phyloP scores from a whole-genome alignment of 2,888 invertebrate species.

The Chorisops tibialis region DNA sequence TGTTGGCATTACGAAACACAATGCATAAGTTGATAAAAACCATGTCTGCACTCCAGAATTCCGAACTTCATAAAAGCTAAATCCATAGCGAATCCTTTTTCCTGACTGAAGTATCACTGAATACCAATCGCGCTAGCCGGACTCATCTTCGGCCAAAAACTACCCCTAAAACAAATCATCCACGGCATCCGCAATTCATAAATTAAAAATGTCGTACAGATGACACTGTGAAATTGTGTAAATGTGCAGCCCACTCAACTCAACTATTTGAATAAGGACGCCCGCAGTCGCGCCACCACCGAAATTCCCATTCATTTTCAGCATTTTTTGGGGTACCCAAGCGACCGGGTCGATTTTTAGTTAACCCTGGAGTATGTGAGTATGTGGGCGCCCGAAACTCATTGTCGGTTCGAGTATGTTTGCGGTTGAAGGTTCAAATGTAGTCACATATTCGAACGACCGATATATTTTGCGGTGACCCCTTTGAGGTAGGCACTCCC shows the following conservation, averaged over 20 bases:
- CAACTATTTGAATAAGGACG: slow-evolving; percentile 12
- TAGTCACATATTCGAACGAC: slow-evolving; percentile 11
- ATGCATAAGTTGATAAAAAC: too few relatives aligned
- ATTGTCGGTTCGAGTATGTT: slow-evolving; percentile 20
- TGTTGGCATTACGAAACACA: too few relatives aligned
- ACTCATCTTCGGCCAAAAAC: too few relatives aligned
- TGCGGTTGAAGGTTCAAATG: slow-evolving; percentile 24
- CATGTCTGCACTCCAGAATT: too few relatives aligned
- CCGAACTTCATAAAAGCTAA: too few relatives aligned
- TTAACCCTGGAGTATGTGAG: too few relatives aligned
- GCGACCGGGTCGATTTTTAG: too few relatives aligned
- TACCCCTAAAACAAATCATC: slow-evolving; percentile 18
- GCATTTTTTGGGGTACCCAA: too few relatives aligned
- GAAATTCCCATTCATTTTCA: background rate
- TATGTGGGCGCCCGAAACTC: slow-evolving; percentile 1
- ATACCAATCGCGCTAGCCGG: too few relatives aligned
- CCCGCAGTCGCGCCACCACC: background rate
- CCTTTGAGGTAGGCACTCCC: slow-evolving; percentile 12
- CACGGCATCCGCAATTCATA: slow-evolving; percentile 28
- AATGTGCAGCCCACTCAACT: slow-evolving; percentile 6
- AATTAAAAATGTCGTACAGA: slow-evolving; percentile 30
- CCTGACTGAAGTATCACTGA: too few relatives aligned
- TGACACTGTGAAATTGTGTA: slow-evolving; percentile 27
- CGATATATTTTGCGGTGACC: slow-evolving; percentile 23
- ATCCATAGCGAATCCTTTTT: too few relatives aligned